Conservation (phyloP, 2,888 invertebrate species). For the Drosophila antonietae region DNA sequence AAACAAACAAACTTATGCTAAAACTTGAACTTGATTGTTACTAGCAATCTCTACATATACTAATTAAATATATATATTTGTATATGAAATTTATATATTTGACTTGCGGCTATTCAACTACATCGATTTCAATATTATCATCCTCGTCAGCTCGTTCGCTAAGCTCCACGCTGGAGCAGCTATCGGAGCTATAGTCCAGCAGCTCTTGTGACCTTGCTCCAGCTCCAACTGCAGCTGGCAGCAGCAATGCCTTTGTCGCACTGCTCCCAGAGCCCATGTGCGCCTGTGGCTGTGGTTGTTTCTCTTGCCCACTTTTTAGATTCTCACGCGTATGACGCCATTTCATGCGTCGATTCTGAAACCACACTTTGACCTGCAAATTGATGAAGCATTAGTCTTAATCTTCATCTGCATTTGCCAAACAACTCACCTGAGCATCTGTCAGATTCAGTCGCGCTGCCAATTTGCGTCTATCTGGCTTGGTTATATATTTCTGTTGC, state of each 20-base stretch:
- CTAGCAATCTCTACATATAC: background rate
- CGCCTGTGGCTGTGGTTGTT: slow-evolving; percentile 65
- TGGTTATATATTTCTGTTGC: slow-evolving; percentile 97
- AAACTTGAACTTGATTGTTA: slow-evolving; percentile 9
- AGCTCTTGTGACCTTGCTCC: slow-evolving; percentile 23
- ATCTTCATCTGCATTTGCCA: too few species aligned
- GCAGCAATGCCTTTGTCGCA: slow-evolving; percentile 19
- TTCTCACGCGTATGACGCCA: slow-evolving; percentile 93
- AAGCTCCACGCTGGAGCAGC: slow-evolving; percentile 74
- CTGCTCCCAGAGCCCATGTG: slow-evolving; percentile 13
- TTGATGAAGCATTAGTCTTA: rapidly evolving
- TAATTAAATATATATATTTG: background rate
- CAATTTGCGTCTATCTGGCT: slow-evolving; percentile 95
- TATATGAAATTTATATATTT: background rate
- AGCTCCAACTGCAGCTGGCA: slow-evolving; percentile 2
- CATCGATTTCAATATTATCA: slow-evolving; percentile 82
- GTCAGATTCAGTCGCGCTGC: slow-evolving; percentile 96
- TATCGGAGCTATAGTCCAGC: slow-evolving; percentile 74
- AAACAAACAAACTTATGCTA: slow-evolving; percentile 1
- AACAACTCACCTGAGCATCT: slow-evolving; percentile 92
- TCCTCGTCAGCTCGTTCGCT: slow-evolving; percentile 78
- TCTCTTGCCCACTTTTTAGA: slow-evolving; percentile 83
- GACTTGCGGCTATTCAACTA: slow-evolving; percentile 71
- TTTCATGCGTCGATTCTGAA: slow-evolving; percentile 95
- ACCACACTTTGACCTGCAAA: slow-evolving; percentile 94